Percentiles rank a stretch among this genome's conserved stretches.
These are phyloP conservation scores for Dione juno DNA, from an alignment of 2,888 invertebrate species.

Conservation along the genomic window DNA sequence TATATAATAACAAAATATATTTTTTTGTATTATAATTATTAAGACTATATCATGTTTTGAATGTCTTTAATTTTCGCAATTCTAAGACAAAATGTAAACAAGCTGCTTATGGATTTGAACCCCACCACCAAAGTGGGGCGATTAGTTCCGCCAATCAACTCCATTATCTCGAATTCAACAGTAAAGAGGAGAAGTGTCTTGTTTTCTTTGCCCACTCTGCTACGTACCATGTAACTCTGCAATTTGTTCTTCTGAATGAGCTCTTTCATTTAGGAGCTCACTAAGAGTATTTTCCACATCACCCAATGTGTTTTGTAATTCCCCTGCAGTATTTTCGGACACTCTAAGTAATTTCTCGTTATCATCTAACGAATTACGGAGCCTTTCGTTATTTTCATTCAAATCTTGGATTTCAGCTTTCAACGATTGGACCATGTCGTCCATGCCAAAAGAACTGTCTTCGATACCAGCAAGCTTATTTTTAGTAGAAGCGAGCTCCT, in stretches of 20 bases:
- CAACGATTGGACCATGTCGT: slow-evolving; percentile 87
- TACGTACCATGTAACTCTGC: slow-evolving; percentile 78
- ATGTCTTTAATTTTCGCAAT: no score
- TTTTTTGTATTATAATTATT: no score
- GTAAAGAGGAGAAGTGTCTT: no score
- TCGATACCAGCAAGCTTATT: slow-evolving; percentile 86
- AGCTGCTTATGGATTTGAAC: no score
- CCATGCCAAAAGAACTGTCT: slow-evolving; percentile 88
- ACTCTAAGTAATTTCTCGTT: slow-evolving; percentile 83
- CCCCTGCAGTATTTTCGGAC: slow-evolving; percentile 91
- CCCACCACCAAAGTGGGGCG: no score
- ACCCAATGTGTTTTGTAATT: slow-evolving; percentile 89
- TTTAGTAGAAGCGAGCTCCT: slow-evolving; percentile 84
- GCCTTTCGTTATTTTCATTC: slow-evolving; percentile 85
- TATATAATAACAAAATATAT: no score
- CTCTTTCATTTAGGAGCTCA: slow-evolving; percentile 75
- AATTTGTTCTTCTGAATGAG: slow-evolving; percentile 77
- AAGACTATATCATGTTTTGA: no score
- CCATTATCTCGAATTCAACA: no score
- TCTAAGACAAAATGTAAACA: no score
- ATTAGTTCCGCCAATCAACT: no score
- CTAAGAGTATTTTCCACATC: slow-evolving; percentile 90
- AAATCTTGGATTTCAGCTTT: slow-evolving; percentile 85
- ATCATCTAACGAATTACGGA: slow-evolving; percentile 86
- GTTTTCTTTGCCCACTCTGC: no score